Evolutionary conservation across 2,888 invertebrate genomes (phyloP).

Genomic region (Cephus spinipes): DNA sequence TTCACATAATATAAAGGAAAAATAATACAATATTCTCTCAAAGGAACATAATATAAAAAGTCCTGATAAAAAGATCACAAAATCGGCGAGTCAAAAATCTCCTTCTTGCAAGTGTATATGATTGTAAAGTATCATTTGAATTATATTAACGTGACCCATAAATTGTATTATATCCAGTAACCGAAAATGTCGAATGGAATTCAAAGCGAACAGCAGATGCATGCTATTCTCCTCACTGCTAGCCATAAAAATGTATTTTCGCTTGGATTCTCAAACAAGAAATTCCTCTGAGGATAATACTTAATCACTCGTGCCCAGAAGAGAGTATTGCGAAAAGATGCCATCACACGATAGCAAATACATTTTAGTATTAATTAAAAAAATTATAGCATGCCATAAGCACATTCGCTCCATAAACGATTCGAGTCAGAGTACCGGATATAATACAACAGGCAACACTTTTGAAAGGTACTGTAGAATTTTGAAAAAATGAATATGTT

Average conservation of each 20-base stretch:
- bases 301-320: slow-evolving; percentile 4
- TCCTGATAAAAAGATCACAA: not conserved
- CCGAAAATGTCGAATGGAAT: not conserved
- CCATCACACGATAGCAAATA: not conserved
- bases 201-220: slow-evolving; percentile 7
- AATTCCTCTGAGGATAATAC: slow-evolving; percentile 7
- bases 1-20: not conserved
- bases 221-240: not conserved
- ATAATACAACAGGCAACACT: not conserved
- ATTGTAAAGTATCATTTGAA: not conserved
- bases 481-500: not conserved
- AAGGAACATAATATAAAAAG: not conserved
- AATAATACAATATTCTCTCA: not conserved
- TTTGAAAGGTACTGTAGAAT: not conserved
- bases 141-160: not conserved
- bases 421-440: not conserved
- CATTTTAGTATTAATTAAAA: slow-evolving; percentile 8
- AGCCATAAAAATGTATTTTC: slow-evolving; percentile 7
- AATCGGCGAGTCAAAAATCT: not conserved
- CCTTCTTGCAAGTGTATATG: not conserved
- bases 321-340: not conserved
- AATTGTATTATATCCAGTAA: not conserved
- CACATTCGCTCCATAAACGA: not conserved
- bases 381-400: not conserved
- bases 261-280: slow-evolving; percentile 6